Evolutionary conservation across 2,888 invertebrate genomes (phyloP), one percentile per base, ranked within the genome.

Genomic region (Tetranychus piercei): DNA sequence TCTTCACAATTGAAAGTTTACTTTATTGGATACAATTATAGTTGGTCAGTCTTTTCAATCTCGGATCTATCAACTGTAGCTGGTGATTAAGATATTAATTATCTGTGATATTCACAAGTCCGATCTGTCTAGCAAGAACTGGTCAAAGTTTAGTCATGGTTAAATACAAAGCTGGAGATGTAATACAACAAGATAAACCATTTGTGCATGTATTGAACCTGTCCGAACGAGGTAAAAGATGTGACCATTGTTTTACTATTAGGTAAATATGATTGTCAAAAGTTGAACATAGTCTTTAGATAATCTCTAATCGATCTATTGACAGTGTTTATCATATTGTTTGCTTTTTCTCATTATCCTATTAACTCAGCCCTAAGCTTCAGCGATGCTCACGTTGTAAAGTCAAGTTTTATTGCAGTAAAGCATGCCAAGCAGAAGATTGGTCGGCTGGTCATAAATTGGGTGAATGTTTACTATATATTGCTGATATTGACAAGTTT

Each of bases 381-480:
- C 80, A 80, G 76, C 80, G 90, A 83, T 94, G 94, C 83, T 88
- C 91, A 0, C 88, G 87, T 74, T 94, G 94, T 83, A 87, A 88
- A 75, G 89, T 89, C 80, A 88, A 90, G 1, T 87, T 88, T 82
- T 94, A 94, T 80, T 94, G 94, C 81, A 88, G 88, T 78, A 86
- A 87, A 73, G 82, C 82, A 65, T 94, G 94, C 82, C 94, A 94
- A 80, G 81, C 81, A 77, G 73, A 72, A 15, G 75, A 75, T 74
- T 77, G 75, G 74, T 64, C 73, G 43, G 8, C 67, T 22, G 11
- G 74, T 44, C 76, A 75, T 74, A 65, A 74, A 69, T 73, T 75
- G 22, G 83, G 9, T 15, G 76, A 76, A n/a, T 76, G 76, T 44
- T 18, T 71, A 66, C 7, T 75, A 8, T 76, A 45, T 20, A 20